A percentile compares a stretch with the other conserved stretches of the same genome.
These are phyloP conservation scores for Ennomos quercinarius DNA, from an alignment of 2,888 invertebrate genomes.

Conservation along the genomic window DNA sequence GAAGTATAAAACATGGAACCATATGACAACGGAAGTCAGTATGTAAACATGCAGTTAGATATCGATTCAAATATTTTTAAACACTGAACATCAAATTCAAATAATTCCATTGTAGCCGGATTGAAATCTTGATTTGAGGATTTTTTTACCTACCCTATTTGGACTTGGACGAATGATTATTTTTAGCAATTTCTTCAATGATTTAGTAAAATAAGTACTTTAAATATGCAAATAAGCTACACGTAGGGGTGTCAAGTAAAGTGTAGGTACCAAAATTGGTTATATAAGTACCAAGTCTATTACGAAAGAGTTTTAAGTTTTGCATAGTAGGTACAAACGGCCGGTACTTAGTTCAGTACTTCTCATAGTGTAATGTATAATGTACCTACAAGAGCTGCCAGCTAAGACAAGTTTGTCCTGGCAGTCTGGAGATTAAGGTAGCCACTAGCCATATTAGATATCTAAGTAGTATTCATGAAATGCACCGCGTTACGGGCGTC, in stretches of 20 bases:
- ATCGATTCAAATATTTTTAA: slow-evolving; percentile 14
- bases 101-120: slow-evolving; percentile 1
- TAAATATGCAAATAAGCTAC: too few species aligned
- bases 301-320: too few species aligned
- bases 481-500: slow-evolving; percentile 24
- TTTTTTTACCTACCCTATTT: background rate
- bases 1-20: too few species aligned
- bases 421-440: background rate
- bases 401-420: background rate
- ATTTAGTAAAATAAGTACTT: too few species aligned
- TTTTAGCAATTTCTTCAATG: too few species aligned
- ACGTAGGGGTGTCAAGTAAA: too few species aligned
- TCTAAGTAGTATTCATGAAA: slow-evolving; percentile 18
- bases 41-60: slow-evolving; percentile 5
- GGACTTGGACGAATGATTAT: too few species aligned
- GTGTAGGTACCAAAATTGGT: too few species aligned
- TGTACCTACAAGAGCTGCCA: background rate
- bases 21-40: background rate
- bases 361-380: too few species aligned
- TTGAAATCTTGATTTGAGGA: background rate
- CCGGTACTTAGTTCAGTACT: too few species aligned
- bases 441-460: slow-evolving; percentile 2
- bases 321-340: too few species aligned
- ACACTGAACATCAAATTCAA: background rate
- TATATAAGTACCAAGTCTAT: too few species aligned